phyloP scores from a whole-genome alignment of 2,888 invertebrate genomes.

The Thelaira solivaga region DNA sequence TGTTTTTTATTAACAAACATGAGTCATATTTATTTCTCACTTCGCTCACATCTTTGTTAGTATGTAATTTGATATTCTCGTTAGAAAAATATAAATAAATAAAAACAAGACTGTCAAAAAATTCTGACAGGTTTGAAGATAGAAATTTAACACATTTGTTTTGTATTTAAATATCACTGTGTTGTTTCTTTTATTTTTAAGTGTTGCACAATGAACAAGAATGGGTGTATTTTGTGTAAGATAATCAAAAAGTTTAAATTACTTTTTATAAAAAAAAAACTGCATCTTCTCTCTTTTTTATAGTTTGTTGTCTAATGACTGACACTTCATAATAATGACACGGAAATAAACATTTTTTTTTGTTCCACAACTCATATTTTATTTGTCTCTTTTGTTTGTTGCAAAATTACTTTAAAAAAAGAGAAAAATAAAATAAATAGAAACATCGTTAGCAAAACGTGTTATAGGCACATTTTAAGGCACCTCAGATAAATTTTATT shows the following conservation, averaged over 20 bases:
- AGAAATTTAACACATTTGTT: constrained; percentile 25
- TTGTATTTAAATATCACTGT: not conserved
- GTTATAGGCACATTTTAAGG: constrained; percentile 8
- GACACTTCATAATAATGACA: constrained; percentile 44
- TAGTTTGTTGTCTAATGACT: constrained; percentile 9
- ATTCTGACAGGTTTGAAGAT: constrained; percentile 15
- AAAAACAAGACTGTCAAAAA: not conserved
- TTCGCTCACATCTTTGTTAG: not conserved
- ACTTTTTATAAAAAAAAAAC: not conserved
- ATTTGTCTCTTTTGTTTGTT: not conserved
- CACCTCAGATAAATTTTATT: constrained; percentile 11
- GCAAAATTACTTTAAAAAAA: not conserved
- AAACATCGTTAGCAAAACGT: constrained; percentile 19
- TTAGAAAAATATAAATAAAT: constrained; percentile 5
- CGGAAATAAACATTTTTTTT: constrained; percentile 25
- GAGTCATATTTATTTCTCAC: not conserved
- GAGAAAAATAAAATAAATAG: constrained; percentile 1
- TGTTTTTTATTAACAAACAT: not conserved
- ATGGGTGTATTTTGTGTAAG: constrained; percentile 7
- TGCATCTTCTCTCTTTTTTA: constrained; percentile 2
- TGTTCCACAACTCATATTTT: not conserved
- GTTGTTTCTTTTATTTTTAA: not conserved
- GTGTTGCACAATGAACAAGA: constrained; percentile 8
- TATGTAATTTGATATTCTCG: constrained; percentile 37
- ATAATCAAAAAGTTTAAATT: constrained; percentile 23